phyloP scores from a whole-genome alignment of 1,140 invertebrate species.

The Diuraphis noxia region DNA sequence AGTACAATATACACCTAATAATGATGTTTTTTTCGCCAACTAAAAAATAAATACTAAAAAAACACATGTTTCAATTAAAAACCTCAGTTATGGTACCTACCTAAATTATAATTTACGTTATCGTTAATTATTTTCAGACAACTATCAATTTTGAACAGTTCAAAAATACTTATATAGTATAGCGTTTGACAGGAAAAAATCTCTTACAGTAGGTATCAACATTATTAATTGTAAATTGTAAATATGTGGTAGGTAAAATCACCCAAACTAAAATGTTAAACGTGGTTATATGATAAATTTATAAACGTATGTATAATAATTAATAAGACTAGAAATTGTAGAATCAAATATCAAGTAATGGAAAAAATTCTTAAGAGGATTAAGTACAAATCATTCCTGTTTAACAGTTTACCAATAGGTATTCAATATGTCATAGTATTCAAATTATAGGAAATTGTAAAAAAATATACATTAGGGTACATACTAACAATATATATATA shows the following conservation, averaged over 20 bases:
- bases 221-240: not conserved
- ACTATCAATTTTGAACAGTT: too few relatives aligned
- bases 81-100: not conserved
- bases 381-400: not conserved
- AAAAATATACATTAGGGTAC: too few relatives aligned
- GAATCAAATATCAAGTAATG: not conserved
- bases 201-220: not conserved
- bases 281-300: not conserved
- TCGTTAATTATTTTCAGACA: not conserved
- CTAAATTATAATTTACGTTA: not conserved
- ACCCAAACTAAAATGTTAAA: not conserved
- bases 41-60: not conserved
- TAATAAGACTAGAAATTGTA: not conserved
- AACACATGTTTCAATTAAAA: not conserved
- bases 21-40: not conserved
- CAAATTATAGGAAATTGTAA: not conserved
- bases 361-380: not conserved
- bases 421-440: not conserved
- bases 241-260: not conserved
- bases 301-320: not conserved
- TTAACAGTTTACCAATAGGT: too few relatives aligned
- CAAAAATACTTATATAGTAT: not conserved
- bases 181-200: not conserved
- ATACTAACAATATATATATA: not conserved
- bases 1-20: too few relatives aligned